These are phyloP conservation scores for Carettochelys insculpta DNA, from an alignment of 2,113 vertebrate species.

Conservation along the genomic window DNA sequence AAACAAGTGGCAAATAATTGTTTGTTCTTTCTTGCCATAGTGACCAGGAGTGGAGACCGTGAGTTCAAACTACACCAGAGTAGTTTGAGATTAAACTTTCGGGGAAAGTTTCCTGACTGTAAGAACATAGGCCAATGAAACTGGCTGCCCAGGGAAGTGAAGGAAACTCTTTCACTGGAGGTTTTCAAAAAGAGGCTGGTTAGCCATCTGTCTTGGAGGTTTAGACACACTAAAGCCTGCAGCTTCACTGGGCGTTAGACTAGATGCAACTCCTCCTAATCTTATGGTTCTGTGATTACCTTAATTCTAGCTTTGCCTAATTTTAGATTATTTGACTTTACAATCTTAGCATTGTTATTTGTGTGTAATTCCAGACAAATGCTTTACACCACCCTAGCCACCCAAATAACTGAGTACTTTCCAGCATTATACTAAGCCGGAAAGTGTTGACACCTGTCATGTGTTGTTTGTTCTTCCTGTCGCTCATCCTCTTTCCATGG, in stretches of 20 bases:
- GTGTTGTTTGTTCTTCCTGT: background rate
- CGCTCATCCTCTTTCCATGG: background rate
- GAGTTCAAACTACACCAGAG: background rate
- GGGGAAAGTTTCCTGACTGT: background rate
- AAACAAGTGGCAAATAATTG: background rate
- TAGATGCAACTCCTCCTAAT: background rate
- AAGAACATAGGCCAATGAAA: background rate
- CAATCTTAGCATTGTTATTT: background rate
- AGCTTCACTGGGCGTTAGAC: background rate
- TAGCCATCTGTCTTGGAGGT: background rate
- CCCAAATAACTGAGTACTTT: background rate
- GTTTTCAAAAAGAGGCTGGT: background rate
- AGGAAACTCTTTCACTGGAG: background rate
- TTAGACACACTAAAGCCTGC: background rate
- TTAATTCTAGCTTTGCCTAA: background rate
- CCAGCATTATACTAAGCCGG: background rate
- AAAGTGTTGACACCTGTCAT: background rate
- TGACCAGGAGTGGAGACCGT: background rate
- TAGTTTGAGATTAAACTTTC: background rate
- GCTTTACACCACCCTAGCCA: background rate
- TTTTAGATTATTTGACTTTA: background rate
- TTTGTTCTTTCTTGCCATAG: background rate
- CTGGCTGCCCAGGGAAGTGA: too few species aligned
- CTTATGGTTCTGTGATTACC: background rate
- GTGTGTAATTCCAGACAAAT: background rate